A percentile compares a stretch with the other conserved stretches of the same genome.
Evolutionary conservation across 2,113 vertebrate species (phyloP).

Genomic region (Pyxicephalus adspersus): DNA sequence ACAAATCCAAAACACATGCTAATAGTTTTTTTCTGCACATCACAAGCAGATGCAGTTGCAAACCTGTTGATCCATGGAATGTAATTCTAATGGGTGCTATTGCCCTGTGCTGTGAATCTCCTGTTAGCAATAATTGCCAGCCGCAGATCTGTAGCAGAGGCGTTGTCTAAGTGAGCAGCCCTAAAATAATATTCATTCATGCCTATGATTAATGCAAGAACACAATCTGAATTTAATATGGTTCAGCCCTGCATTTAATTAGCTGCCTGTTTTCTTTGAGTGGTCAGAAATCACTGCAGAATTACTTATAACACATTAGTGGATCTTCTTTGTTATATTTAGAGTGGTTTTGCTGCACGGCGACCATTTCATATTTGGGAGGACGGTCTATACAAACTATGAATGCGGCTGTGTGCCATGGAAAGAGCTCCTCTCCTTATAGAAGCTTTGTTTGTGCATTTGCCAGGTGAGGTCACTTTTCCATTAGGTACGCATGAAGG

Average conservation of each 20-base stretch:
- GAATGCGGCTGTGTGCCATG: too few relatives aligned
- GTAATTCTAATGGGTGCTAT: background rate
- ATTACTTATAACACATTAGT: background rate
- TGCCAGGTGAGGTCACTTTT: too few relatives aligned
- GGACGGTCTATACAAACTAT: too few relatives aligned
- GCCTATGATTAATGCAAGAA: constrained; percentile 17
- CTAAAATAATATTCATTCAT: constrained; percentile 31
- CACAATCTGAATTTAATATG: constrained; percentile 21
- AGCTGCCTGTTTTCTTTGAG: background rate
- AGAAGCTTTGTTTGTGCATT: too few relatives aligned
- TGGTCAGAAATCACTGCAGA: background rate
- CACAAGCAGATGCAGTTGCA: too few relatives aligned
- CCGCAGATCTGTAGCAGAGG: background rate
- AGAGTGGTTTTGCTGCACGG: background rate
- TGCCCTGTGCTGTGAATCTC: constrained; percentile 10
- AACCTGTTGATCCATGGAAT: too few relatives aligned
- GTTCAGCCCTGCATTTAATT: background rate
- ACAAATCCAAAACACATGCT: too few relatives aligned
- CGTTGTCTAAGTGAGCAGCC: background rate
- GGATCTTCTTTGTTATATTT: background rate
- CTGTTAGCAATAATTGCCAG: constrained; percentile 3
- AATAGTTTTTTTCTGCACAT: too few relatives aligned
- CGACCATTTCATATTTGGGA: too few relatives aligned
- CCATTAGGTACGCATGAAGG: too few relatives aligned
- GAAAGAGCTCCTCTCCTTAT: too few relatives aligned